phyloP scores from a whole-genome alignment of 2,797 vertebrate genomes.

The Peromyscus attwateri region DNA sequence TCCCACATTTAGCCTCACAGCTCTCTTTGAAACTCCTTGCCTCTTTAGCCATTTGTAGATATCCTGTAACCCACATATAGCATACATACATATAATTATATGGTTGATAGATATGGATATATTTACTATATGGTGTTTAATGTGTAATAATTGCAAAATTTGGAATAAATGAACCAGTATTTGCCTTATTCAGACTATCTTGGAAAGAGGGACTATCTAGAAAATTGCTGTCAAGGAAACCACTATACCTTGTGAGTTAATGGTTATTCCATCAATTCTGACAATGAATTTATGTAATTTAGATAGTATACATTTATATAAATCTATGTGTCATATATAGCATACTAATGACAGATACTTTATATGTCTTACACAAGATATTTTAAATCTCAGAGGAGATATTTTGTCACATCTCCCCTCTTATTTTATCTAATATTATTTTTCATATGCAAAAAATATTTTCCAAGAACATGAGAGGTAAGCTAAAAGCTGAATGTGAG shows the following conservation, averaged over 20 bases:
- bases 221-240: not conserved
- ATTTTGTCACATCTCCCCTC: not conserved
- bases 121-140: not conserved
- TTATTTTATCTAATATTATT: not conserved
- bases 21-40: not conserved
- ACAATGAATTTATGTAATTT: not conserved
- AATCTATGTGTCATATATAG: not conserved
- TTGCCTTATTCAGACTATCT: not conserved
- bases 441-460: not conserved
- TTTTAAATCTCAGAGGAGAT: not conserved
- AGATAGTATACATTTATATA: not conserved
- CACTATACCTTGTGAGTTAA: not conserved
- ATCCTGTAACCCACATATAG: not conserved
- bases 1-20: not conserved
- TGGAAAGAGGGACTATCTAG: not conserved
- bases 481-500: not conserved
- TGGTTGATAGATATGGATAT: not conserved
- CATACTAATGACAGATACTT: not conserved
- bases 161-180: not conserved
- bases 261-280: not conserved
- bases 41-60: too few relatives aligned
- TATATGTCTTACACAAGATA: not conserved
- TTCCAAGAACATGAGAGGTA: not conserved
- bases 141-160: not conserved
- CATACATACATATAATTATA: not conserved